Conservation (phyloP, 2,888 invertebrate genomes). For the Didymodactylos carnosus region DNA sequence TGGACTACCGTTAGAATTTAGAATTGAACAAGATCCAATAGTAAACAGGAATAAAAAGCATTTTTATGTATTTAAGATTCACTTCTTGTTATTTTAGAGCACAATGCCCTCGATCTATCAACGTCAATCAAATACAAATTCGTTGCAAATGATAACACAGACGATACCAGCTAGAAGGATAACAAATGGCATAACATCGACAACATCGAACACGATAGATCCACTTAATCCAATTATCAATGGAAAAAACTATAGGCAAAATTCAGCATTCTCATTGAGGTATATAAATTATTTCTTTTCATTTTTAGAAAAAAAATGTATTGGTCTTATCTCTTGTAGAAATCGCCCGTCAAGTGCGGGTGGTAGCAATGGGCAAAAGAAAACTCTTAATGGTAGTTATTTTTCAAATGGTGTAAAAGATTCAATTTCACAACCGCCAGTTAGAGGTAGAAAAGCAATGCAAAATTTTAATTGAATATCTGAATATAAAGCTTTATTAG, state of each 20-base stretch:
- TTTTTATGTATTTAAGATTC: too few species aligned
- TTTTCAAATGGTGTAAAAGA: not conserved
- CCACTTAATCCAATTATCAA: too few species aligned
- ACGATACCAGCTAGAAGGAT: not conserved
- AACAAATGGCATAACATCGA: not conserved
- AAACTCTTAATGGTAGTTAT: too few species aligned
- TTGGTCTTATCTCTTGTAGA: not conserved
- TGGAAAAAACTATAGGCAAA: too few species aligned
- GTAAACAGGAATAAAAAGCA: too few species aligned
- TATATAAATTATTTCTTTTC: not conserved
- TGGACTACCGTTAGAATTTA: slow-evolving; percentile 26
- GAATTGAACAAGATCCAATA: slow-evolving; percentile 21
- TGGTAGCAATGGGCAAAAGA: too few species aligned
- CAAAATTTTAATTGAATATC: not conserved
- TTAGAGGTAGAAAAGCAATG: too few species aligned
- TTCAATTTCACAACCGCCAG: too few species aligned
- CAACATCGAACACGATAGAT: not conserved
- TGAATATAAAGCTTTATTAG: not conserved
- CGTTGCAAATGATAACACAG: not conserved
- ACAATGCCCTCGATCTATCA: not conserved
- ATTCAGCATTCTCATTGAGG: not conserved
- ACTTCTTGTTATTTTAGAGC: not conserved
- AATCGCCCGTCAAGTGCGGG: not conserved
- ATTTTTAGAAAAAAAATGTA: too few species aligned
- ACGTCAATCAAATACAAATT: not conserved